Conservation (phyloP, 53 echinoderm and acorn worm genomes). For the Mesocentrotus franciscanus region DNA sequence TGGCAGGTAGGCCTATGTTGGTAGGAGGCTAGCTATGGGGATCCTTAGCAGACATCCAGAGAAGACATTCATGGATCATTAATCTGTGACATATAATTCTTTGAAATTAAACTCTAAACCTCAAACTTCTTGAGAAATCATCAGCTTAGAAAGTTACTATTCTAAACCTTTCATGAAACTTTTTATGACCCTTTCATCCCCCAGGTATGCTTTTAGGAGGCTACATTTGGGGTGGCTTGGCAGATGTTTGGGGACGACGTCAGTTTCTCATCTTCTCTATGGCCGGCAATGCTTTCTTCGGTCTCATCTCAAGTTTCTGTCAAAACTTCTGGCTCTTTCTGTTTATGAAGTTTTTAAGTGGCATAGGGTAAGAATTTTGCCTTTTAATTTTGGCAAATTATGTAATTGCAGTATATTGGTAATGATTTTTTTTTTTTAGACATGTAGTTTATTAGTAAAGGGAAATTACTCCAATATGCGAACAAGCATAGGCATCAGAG, state of each 20-base stretch:
- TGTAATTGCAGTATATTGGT: background rate
- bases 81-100: too few relatives aligned
- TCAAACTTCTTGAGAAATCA: too few relatives aligned
- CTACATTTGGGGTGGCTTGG: conserved; percentile 87
- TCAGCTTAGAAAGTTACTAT: too few relatives aligned
- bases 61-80: too few relatives aligned
- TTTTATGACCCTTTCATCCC: too few relatives aligned
- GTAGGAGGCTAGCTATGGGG: too few relatives aligned
- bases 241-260: conserved; percentile 85
- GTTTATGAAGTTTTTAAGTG: conserved; percentile 84
- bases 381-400: background rate
- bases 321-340: conserved; percentile 91
- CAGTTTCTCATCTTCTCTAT: conserved; percentile 80
- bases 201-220: conserved; percentile 84
- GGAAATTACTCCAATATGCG: too few relatives aligned
- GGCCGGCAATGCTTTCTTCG: conserved; percentile 84
- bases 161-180: too few relatives aligned
- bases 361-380: conserved; percentile 79
- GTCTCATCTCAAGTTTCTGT: conserved; percentile 84
- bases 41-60: too few relatives aligned
- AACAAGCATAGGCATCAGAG: background rate
- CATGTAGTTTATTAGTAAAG: background rate
- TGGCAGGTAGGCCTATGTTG: too few relatives aligned
- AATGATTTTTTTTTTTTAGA: background rate
- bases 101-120: too few relatives aligned